Base-by-base conservation (phyloP, 2,113 vertebrate species). In the Malaclemys terrapin region DNA sequence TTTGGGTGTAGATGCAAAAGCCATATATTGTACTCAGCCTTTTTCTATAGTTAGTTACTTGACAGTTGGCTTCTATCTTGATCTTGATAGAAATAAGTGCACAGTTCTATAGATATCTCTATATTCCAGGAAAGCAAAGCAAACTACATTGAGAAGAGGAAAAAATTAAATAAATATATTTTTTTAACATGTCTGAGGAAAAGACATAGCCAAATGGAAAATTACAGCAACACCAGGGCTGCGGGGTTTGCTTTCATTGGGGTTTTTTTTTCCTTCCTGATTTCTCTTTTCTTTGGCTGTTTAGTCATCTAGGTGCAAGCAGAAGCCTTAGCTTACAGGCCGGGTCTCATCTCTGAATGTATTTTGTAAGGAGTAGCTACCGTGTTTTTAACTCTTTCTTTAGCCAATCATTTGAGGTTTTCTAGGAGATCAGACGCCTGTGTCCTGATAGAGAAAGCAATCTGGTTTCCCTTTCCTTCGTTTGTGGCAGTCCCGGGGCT, bases 131-230 rank as follows among this genome's bases (percentile, higher is more conserved):
- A 92, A 31, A 93, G 89, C 96, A 91, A 72, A 84, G 95, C 62
- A 69, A 92, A 94, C 75, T 80, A 22, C 82, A 16, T 0, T 9
- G 79, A 20, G 54, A 90, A 92, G 94, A 94, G 87, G 93, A 95
- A 80, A n/a, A 85, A 85, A 89, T 95, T 93, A 96, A 97, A 98
- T 96, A 98, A 90, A 97, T 98, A 38, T 98, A 98, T 98, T 98
- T 98, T 98, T 98, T 93, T 98, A 98, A 96, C 5, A 4, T 62
- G 80, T 38, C 87, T 82, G 85, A 5, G 6, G 80, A 80, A 76
- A 54, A 3, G 92, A 69, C 90, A 10, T 9, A 5, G 10, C 45
- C 85, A 84, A 85, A 78, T 14, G 69, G 85, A 69, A 72, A 49
- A 54, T 5, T 4, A 29, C 20, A 14, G 79, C 0, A 8, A 22